Evolutionary conservation across 1,140 invertebrate species (phyloP), one percentile per base, ranked within the genome.

Genomic region (Drosophila subobscura): DNA sequence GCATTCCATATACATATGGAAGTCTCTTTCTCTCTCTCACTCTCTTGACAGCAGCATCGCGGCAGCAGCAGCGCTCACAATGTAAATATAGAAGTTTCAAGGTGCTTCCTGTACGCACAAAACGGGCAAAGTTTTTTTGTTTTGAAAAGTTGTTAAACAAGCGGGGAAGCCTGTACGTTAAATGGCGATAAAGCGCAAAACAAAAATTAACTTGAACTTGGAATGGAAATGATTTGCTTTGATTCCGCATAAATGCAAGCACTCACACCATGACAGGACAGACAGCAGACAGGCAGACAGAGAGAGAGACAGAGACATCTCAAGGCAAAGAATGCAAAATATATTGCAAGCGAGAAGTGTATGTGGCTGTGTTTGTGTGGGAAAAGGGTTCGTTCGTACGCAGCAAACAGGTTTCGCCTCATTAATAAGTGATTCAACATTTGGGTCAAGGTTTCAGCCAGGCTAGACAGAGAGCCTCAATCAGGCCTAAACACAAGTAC

Each of bases 61-160:
- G n/a, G n/a, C n/a, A n/a, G 49, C 72, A 59, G 79, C 73, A 66
- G 37, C 61, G 65, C 42, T 56, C 66, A 68, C 46, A 60, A 70
- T 63, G 80, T 85, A 86, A 86, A 85, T 88, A 81, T 88, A 88
- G 81, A 86, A 88, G 83, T 81, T 89, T 85, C 89, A 90, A 90
- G 89, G 89, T 55, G 68, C 77, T 90, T 90, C 89, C 89, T 84
- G 86, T 60, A 64, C 54, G 46, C 76, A 54, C 66, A 58, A 68
- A 60, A 59, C 61, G 53, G 58, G 60, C 59, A 76, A 74, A 71
- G 63, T 73, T 20, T 20, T 20, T 20, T 20, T n/a, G n/a, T 61
- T 78, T 85, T 68, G 20, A 75, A 86, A 86, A 88, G 83, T 88
- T 88, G 83, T 64, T 65, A 47, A 83, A 68, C 78, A 59, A 83